phyloP scores from a whole-genome alignment of 1,140 invertebrate species.

The Zaprionus ghesquierei region DNA sequence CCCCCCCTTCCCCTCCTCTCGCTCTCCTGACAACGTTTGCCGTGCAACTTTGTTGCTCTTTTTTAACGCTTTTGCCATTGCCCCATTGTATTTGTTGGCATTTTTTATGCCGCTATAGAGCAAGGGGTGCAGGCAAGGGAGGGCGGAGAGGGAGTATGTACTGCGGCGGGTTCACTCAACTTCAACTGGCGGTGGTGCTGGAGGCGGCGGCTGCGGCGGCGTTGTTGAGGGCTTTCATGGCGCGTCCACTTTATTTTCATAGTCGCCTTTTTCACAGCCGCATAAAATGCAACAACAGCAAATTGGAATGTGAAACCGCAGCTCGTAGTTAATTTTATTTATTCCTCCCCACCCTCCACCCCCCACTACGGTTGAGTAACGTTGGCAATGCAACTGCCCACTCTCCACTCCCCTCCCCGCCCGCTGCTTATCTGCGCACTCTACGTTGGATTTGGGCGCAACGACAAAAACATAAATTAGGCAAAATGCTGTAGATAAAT shows the following conservation, averaged over 20 bases:
- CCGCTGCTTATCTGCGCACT: background rate
- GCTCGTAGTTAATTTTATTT: conserved; percentile 79
- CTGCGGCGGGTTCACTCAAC: conserved; percentile 14
- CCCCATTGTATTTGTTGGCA: conserved; percentile 78
- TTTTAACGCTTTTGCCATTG: conserved; percentile 72
- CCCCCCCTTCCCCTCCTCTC: background rate
- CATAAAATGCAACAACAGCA: conserved; percentile 79
- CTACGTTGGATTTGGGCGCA: conserved; percentile 46
- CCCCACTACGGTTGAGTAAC: background rate
- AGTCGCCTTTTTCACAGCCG: conserved; percentile 77
- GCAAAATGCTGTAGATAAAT: conserved; percentile 75
- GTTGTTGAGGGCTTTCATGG: conserved; percentile 53
- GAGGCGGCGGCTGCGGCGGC: background rate
- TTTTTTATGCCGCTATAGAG: conserved; percentile 42
- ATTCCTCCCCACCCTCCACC: conserved; percentile 48
- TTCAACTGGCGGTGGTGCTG: conserved; percentile 1
- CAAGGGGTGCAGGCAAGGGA: background rate
- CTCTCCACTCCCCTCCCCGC: background rate
- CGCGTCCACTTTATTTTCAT: conserved; percentile 74
- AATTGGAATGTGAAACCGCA: conserved; percentile 80
- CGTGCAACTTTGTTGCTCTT: conserved; percentile 75
- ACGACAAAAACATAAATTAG: conserved; percentile 71
- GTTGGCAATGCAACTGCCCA: background rate
- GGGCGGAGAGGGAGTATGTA: background rate
- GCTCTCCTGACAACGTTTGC: background rate